Base-by-base conservation (phyloP, 1,140 invertebrate species). In the Copidosoma floridanum region DNA sequence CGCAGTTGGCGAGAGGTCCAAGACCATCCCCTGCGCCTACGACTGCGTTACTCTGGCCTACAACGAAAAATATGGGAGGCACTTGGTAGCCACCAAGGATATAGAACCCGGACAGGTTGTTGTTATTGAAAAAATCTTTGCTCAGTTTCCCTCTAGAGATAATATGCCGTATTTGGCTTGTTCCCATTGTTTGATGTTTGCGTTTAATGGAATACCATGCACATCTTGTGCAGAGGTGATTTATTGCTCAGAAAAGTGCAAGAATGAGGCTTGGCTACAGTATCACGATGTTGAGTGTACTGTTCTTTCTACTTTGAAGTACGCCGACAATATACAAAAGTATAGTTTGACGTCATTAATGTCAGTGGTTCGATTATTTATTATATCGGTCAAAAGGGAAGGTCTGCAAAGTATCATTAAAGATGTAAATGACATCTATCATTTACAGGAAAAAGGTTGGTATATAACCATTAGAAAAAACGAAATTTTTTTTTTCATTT, bases 101-200 rank as follows among this genome's bases (percentile, higher is more conserved):
- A 84, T 91, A 56, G 70, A 76, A 62, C 82, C 86, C 16, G 92
- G 92, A 1, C 89, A 95, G 76, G 78, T 93, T 20, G 65, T 96
- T 14, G 87, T 86, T 32, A 79, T 88, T 37, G 93, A 96, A 79
- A 82, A 87, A 46, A 88, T 92, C 6, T 95, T 88, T 73, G 82
- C 86, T 37, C 82, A 82, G 10, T 78, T 90, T 1, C n/a, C n/a
- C n/a, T 70, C 93, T 18, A 67, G 86, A 20, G 80, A 83, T 32
- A 72, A 83, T 11, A 83, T 86, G 68, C 77, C 78, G 32, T 75
- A 80, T 10, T 83, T 82, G 27, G 83, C 88, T 68, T 96, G 93
- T 70, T 85, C 85, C 68, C 82, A 90, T 65, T 96, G 93, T 71
- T 83, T 89, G 63, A 79, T 81, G 21, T 78, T 84, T 61, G 82